Percentiles rank a stretch among this genome's conserved stretches.
These are phyloP conservation scores for Passer domesticus DNA, from an alignment of 2,113 vertebrate genomes.

Conservation along the genomic window DNA sequence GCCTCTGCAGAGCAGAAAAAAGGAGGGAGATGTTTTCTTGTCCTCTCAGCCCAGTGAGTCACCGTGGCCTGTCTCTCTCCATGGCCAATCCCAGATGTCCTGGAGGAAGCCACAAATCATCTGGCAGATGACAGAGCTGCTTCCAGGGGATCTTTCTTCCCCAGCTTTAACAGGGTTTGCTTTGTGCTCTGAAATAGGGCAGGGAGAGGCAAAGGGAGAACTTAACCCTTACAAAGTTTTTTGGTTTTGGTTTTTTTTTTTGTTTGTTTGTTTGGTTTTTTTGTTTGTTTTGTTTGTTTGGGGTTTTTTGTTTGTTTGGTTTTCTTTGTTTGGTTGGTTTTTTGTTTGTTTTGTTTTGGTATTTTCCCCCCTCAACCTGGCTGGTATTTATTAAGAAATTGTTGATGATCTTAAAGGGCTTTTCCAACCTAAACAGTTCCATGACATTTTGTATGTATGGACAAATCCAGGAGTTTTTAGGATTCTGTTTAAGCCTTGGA, in stretches of 20 bases:
- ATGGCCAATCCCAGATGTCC: not conserved
- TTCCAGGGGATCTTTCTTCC: not conserved
- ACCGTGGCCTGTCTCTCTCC: not conserved
- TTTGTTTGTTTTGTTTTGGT: not conserved
- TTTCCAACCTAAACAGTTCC: not conserved
- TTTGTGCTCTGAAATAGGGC: not conserved
- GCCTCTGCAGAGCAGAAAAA: not conserved
- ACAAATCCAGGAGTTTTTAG: not conserved
- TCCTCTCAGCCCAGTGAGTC: slow-evolving; percentile 1
- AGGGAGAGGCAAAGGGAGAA: not conserved
- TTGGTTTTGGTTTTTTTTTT: not conserved
- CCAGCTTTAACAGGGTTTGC: not conserved
- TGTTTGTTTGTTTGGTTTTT: not conserved
- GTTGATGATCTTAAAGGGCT: not conserved
- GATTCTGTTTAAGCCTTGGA: not conserved
- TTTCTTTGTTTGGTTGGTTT: not conserved
- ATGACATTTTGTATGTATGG: not conserved
- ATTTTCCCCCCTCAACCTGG: not conserved
- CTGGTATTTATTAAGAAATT: not conserved
- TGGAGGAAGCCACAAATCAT: slow-evolving; percentile 2
- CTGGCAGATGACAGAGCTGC: slow-evolving; percentile 19
- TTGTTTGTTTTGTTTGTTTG: no score
- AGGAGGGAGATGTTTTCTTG: not conserved
- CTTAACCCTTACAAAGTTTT: not conserved
- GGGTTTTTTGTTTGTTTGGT: no score